phyloP scores from a whole-genome alignment of 2,113 vertebrate genomes.

The Pithys albifrons region DNA sequence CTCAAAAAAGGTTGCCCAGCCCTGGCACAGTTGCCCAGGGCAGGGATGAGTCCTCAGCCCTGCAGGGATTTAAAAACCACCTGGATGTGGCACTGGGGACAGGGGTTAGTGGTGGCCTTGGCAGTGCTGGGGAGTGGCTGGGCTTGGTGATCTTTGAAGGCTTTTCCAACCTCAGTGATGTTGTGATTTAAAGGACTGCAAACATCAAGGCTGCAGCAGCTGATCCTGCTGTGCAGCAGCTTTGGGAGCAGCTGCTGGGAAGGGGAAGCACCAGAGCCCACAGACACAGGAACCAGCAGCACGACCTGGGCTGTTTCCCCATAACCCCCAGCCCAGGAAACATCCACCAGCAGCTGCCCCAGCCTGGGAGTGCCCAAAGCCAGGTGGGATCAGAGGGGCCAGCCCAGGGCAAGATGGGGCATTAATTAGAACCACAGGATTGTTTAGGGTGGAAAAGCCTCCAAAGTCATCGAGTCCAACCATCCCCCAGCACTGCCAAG shows the following conservation, averaged over 20 bases:
- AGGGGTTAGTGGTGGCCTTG: background rate
- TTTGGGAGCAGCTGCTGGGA: background rate
- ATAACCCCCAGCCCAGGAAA: background rate
- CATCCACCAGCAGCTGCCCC: background rate
- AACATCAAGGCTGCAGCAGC: background rate
- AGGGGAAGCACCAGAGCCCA: background rate
- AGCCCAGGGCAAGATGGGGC: background rate
- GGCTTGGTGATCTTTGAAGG: background rate
- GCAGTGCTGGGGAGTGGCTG: background rate
- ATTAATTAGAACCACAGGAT: background rate
- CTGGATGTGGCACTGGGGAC: background rate
- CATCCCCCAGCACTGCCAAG: background rate
- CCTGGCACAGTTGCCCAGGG: background rate
- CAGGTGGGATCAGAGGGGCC: background rate
- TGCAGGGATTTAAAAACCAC: background rate
- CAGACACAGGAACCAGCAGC: background rate
- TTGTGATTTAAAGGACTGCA: background rate
- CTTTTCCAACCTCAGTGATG: background rate
- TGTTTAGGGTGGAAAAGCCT: background rate
- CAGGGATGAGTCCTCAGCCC: background rate
- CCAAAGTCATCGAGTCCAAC: background rate
- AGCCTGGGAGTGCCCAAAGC: background rate
- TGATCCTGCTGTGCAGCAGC: background rate
- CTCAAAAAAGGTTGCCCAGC: background rate
- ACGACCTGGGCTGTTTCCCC: background rate